Evolutionary conservation across 2,113 vertebrate species (phyloP).

Genomic region (Corythoichthys haematopterus): DNA sequence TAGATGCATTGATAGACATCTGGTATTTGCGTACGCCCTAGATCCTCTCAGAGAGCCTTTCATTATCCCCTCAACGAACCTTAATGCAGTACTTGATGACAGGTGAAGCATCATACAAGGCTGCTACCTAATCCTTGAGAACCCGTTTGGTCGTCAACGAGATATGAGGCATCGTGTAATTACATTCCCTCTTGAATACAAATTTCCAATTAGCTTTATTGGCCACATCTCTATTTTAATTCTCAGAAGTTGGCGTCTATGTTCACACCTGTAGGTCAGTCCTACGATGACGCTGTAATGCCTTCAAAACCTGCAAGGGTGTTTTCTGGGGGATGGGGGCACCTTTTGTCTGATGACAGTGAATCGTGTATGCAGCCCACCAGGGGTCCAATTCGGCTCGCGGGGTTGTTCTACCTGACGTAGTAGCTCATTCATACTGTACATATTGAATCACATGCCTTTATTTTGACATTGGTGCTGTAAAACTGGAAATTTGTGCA

Average conservation of each 20-base stretch:
- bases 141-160: background rate
- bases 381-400: too few species aligned
- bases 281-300: background rate
- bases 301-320: too few species aligned
- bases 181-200: background rate
- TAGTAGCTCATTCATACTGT: too few species aligned
- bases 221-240: background rate
- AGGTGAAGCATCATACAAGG: background rate
- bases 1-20: background rate
- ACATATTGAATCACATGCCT: too few species aligned
- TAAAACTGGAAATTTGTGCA: too few species aligned
- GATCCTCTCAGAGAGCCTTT: background rate
- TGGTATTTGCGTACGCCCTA: background rate
- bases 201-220: background rate
- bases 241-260: background rate
- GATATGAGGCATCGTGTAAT: background rate
- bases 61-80: background rate
- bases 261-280: background rate
- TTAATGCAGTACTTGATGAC: background rate
- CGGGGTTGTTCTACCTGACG: too few species aligned
- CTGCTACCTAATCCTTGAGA: background rate
- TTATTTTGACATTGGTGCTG: too few species aligned
- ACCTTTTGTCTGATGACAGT: too few species aligned
- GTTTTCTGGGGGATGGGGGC: too few species aligned
- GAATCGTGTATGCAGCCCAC: too few species aligned